These are phyloP conservation scores for Fratercula arctica DNA, from an alignment of 2,797 vertebrate species.

Conservation along the genomic window DNA sequence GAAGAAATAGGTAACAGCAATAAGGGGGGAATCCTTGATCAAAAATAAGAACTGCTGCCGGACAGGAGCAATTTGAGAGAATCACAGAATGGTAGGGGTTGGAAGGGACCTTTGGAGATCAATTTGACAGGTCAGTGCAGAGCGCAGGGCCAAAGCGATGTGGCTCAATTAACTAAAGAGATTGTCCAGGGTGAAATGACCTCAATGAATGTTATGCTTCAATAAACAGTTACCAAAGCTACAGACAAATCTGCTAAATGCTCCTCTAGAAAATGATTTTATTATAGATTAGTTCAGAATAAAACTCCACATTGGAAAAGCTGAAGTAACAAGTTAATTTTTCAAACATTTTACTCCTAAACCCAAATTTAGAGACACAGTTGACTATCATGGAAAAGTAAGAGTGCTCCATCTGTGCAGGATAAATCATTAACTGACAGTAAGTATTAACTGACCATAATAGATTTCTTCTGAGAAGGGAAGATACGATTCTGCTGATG, in stretches of 20 bases:
- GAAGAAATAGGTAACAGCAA: neutral
- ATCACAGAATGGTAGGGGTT: too few relatives aligned
- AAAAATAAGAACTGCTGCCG: neutral
- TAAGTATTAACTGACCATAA: neutral
- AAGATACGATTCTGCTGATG: neutral
- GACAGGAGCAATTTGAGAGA: neutral
- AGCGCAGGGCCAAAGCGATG: neutral
- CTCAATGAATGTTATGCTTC: neutral
- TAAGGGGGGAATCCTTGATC: neutral
- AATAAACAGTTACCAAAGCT: neutral
- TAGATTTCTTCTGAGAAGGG: neutral
- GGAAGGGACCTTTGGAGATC: too few relatives aligned
- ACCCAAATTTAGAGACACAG: neutral
- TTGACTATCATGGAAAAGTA: neutral
- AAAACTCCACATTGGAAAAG: neutral
- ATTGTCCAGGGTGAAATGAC: neutral
- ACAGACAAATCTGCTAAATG: neutral
- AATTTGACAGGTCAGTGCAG: neutral
- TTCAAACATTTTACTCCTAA: neutral
- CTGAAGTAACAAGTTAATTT: neutral
- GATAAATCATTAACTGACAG: neutral
- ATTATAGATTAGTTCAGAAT: neutral
- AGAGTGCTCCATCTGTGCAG: neutral
- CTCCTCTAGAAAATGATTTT: neutral
- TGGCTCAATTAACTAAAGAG: neutral